A percentile compares a stretch with the other conserved stretches of the same genome.
phyloP scores from a whole-genome alignment of 2,797 vertebrate species.

The Tachyglossus aculeatus region DNA sequence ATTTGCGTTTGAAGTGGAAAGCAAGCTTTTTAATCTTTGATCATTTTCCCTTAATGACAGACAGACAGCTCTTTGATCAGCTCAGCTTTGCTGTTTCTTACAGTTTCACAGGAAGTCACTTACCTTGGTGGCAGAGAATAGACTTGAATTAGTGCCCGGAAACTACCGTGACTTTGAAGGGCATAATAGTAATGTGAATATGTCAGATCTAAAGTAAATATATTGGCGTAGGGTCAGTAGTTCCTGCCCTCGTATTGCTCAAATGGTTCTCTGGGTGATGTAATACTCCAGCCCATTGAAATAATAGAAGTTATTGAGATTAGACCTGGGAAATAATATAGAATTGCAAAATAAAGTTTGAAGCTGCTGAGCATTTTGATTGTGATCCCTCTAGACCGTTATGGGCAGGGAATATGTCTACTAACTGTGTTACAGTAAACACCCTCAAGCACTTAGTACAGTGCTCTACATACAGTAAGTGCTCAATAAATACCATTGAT shows the following conservation, averaged over 20 bases:
- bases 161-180: constrained; percentile 16
- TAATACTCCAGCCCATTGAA: neutral
- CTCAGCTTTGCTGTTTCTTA: constrained; percentile 67
- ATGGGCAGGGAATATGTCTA: too few species aligned
- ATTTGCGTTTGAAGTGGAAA: constrained; percentile 82
- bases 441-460: too few species aligned
- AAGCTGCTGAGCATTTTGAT: too few species aligned
- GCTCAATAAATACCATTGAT: too few species aligned
- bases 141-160: constrained; percentile 18
- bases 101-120: constrained; percentile 61
- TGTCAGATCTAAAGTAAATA: constrained; percentile 35
- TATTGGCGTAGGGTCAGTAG: neutral
- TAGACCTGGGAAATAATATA: too few species aligned
- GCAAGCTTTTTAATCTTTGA: constrained; percentile 76
- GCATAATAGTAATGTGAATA: constrained; percentile 16
- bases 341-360: too few species aligned
- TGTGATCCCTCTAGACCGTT: too few species aligned
- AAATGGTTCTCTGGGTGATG: neutral
- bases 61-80: constrained; percentile 71
- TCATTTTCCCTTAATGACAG: constrained; percentile 78
- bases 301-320: too few species aligned
- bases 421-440: too few species aligned
- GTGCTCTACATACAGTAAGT: too few species aligned
- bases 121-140: constrained; percentile 54
- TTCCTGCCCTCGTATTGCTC: constrained; percentile 21